A percentile compares a stretch with the other conserved stretches of the same genome.
Evolutionary conservation across 1,140 invertebrate genomes (phyloP).

Genomic region (Ganaspis sp.): DNA sequence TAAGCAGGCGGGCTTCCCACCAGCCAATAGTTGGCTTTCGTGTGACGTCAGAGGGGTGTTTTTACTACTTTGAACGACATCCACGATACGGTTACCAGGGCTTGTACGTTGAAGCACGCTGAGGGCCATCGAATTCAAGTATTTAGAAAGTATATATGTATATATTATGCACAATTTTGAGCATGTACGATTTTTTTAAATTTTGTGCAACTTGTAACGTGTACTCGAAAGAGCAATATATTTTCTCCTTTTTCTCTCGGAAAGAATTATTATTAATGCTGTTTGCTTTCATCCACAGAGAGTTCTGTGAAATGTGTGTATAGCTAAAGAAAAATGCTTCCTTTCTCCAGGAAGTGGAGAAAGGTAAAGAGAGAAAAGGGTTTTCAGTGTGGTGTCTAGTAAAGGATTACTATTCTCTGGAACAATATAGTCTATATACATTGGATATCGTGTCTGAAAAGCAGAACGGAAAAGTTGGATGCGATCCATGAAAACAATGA

Average conservation of each 20-base stretch:
- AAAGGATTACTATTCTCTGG: neutral
- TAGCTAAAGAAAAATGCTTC: no score
- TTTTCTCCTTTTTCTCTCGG: neutral
- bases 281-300: neutral
- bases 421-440: neutral
- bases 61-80: conserved; percentile 8
- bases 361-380: neutral
- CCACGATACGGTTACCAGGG: neutral
- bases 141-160: neutral
- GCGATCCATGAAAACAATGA: conserved; percentile 7
- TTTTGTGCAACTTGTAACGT: neutral
- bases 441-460: neutral
- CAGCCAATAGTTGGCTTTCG: conserved; percentile 45
- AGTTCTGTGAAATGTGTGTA: neutral
- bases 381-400: neutral
- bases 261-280: conserved; percentile 9
- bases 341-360: no score
- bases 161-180: neutral
- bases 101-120: neutral
- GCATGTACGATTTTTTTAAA: neutral
- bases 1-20: conserved; percentile 59
- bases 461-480: neutral
- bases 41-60: conserved; percentile 24
- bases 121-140: neutral
- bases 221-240: neutral